phyloP scores from a whole-genome alignment of 2,888 invertebrate genomes.

The Hemithea aestivaria region DNA sequence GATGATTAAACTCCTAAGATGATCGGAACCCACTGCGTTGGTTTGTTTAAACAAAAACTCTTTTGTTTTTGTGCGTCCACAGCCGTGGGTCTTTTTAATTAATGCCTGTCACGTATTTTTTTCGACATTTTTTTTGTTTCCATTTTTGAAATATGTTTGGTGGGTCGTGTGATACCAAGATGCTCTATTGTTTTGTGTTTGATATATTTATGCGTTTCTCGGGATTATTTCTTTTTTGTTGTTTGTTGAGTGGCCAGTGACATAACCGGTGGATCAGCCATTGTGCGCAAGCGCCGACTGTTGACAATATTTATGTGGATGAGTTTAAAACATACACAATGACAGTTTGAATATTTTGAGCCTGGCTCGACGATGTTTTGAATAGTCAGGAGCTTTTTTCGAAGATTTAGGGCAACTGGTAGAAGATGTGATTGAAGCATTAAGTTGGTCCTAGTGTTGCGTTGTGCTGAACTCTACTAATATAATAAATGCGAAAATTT shows the following conservation, averaged over 20 bases:
- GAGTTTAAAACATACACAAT: conserved; percentile 40
- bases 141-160: conserved; percentile 74
- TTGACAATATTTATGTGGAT: conserved; percentile 62
- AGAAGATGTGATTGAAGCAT: too few relatives aligned
- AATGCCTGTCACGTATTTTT: conserved; percentile 79
- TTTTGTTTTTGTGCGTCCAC: conserved; percentile 76
- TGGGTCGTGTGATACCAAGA: conserved; percentile 72
- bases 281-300: conserved; percentile 43
- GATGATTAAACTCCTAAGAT: conserved; percentile 78
- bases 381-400: too few relatives aligned
- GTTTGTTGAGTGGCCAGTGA: conserved; percentile 61
- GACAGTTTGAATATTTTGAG: conserved; percentile 33
- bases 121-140: conserved; percentile 66
- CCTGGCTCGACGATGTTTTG: too few relatives aligned
- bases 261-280: conserved; percentile 56
- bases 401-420: too few relatives aligned
- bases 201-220: conserved; percentile 75
- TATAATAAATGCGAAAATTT: too few relatives aligned
- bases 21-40: conserved; percentile 76
- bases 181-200: conserved; percentile 77
- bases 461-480: too few relatives aligned
- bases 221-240: conserved; percentile 37
- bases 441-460: too few relatives aligned
- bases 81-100: conserved; percentile 78
- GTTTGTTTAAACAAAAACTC: conserved; percentile 65